Base-by-base conservation (phyloP, 2,888 invertebrate genomes). In the Euplexia lucipara region DNA sequence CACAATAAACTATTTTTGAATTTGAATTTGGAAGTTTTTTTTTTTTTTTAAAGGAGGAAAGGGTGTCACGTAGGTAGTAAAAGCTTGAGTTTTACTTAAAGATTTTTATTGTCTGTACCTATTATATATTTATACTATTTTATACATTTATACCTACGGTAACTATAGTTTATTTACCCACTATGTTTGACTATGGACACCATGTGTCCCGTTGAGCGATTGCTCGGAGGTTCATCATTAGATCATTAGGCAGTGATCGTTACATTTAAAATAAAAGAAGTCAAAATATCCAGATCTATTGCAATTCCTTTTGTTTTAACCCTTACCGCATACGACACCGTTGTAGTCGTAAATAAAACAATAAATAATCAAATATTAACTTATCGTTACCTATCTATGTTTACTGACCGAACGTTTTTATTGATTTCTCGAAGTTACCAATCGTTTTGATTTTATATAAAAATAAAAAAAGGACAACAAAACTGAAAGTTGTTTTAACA, bases 141-240 rank as follows among this genome's bases (percentile, higher is more conserved):
- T 86, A 90, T 91, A 88, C 91, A 82, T 83, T 86, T 90, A 91
- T 72, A 75, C 67, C 88, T 91, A 92, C 86, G 92, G 92, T 93
- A 93, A 92, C 92, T 92, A 86, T 84, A 74, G 73, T 75, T 79
- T 83, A 90, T 87, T 88, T 90, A 90, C 82, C 84, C 83, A 88
- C 91, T 92, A 92, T 82, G 87, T 90, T 92, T 93, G 93, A 93
- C 93, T 93, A 93, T 91, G 92, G 92, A 91, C 92, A 84, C 83
- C 61, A 52, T 79, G 90, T 90, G 90, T 88, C 84, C 80, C 79
- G 83, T 88, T 85, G 88, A 79, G 82, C 79, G 61, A 73, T 16
- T 9, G 88, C 84, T 84, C 89, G 77, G 87, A 88, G 88, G 83
- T 86, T 86, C 69, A 75, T 75, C 54, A 77, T 78, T 73, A 88